These are phyloP conservation scores for Hypomecis punctinalis DNA, from an alignment of 2,888 invertebrate genomes.

Conservation along the genomic window DNA sequence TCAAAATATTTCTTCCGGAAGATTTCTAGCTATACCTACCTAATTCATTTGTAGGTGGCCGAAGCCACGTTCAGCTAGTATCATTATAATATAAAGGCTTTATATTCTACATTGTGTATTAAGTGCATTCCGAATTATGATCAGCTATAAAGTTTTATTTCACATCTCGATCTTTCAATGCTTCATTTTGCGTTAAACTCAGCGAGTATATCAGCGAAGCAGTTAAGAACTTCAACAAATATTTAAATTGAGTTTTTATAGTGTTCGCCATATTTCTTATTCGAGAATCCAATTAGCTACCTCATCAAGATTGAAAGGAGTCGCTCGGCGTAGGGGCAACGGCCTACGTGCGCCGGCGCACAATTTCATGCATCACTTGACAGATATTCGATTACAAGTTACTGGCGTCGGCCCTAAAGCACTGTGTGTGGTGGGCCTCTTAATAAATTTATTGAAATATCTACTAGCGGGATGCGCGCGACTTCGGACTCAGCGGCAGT, in stretches of 20 bases:
- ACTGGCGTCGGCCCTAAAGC: slow-evolving; percentile 57
- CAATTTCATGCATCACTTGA: slow-evolving; percentile 79
- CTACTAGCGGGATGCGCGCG: too few relatives aligned
- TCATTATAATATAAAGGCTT: too few relatives aligned
- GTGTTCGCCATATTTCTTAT: slow-evolving; percentile 13
- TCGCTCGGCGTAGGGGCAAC: slow-evolving; percentile 60
- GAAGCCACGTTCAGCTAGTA: too few relatives aligned
- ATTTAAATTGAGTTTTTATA: slow-evolving; percentile 12
- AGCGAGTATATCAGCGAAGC: neutral
- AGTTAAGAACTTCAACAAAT: slow-evolving; percentile 1
- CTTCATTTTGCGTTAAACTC: neutral
- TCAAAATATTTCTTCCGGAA: too few relatives aligned
- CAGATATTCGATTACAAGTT: slow-evolving; percentile 75
- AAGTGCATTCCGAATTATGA: too few relatives aligned
- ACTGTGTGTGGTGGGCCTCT: slow-evolving; percentile 28
- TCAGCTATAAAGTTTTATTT: too few relatives aligned
- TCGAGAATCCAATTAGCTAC: slow-evolving; percentile 25
- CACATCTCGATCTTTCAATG: too few relatives aligned
- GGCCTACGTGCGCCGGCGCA: slow-evolving; percentile 59
- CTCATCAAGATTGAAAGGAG: slow-evolving; percentile 34
- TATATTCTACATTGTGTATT: too few relatives aligned
- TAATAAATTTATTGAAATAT: neutral
- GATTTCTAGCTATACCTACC: too few relatives aligned
- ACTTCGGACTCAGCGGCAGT: too few relatives aligned
- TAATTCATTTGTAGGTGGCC: too few relatives aligned